Evolutionary conservation across 2,797 vertebrate genomes (phyloP).

Genomic region (Podarcis siculus): DNA sequence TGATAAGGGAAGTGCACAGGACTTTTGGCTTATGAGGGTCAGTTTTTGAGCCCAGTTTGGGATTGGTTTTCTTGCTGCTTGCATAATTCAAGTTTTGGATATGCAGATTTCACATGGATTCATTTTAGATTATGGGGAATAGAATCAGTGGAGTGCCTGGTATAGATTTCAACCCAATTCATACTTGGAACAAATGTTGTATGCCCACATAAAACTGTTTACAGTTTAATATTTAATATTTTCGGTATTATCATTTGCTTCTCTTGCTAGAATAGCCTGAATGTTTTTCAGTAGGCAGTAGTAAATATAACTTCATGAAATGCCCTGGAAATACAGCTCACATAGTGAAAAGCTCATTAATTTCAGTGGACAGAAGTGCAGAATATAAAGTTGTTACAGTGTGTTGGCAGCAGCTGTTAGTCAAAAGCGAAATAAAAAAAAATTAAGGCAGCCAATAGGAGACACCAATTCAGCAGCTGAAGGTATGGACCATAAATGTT

Average conservation of each 20-base stretch:
- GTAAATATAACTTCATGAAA: background rate
- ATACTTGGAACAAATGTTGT: background rate
- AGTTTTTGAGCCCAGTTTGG: background rate
- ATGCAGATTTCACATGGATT: background rate
- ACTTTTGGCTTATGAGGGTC: fast-evolving
- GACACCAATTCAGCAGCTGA: background rate
- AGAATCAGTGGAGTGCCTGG: background rate
- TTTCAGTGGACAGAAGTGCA: fast-evolving
- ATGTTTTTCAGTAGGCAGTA: background rate
- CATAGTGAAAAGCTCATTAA: background rate
- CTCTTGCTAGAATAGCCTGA: background rate
- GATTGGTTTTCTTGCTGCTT: background rate
- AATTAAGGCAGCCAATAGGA: background rate
- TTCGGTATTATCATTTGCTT: background rate
- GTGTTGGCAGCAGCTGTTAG: background rate
- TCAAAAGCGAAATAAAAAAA: background rate
- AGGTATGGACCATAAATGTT: constrained; percentile 6
- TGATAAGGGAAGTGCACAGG: fast-evolving
- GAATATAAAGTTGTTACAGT: background rate
- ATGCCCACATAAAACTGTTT: background rate
- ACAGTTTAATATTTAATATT: background rate
- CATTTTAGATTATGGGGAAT: background rate
- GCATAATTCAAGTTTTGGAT: too few relatives aligned
- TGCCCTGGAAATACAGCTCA: background rate
- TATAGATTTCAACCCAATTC: background rate